A percentile compares a stretch with the other conserved stretches of the same genome.
Conservation (phyloP, 2,888 invertebrate genomes). For the Clusia tigrina region DNA sequence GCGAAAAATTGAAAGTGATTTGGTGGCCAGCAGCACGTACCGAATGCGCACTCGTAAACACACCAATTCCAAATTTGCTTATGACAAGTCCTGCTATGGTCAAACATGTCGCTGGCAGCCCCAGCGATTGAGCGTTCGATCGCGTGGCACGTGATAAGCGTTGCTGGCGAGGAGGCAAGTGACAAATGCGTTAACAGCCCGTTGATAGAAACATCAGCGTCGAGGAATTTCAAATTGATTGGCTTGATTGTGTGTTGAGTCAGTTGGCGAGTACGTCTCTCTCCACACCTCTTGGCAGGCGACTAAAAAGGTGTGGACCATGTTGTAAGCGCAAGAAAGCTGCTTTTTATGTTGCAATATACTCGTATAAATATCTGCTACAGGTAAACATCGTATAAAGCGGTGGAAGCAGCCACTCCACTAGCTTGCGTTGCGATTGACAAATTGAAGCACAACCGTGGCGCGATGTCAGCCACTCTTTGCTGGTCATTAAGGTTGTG, state of each 20-base stretch:
- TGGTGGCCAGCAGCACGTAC: conserved; percentile 12
- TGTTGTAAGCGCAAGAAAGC: too few species aligned
- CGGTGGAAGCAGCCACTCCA: neutral
- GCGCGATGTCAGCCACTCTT: too few species aligned
- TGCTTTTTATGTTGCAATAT: too few species aligned
- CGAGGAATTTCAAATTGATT: neutral
- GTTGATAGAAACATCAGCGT: neutral
- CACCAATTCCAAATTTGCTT: conserved; percentile 50
- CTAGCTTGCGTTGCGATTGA: neutral
- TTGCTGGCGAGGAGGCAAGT: conserved; percentile 7
- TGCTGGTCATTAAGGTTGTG: too few species aligned
- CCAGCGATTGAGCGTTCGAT: neutral
- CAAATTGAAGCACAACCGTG: neutral
- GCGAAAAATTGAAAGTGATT: conserved; percentile 32
- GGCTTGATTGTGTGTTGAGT: neutral
- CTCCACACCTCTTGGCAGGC: neutral
- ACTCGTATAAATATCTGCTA: too few species aligned
- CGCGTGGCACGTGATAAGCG: conserved; percentile 18
- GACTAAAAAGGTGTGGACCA: neutral
- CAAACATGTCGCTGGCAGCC: neutral
- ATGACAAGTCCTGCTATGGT: conserved; percentile 33
- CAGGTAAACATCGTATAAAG: too few species aligned
- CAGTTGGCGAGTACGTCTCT: neutral
- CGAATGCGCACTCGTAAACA: conserved; percentile 40
- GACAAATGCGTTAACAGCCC: conserved; percentile 15